phyloP scores from a whole-genome alignment of 2,888 invertebrate genomes.

The Allygus modestus region DNA sequence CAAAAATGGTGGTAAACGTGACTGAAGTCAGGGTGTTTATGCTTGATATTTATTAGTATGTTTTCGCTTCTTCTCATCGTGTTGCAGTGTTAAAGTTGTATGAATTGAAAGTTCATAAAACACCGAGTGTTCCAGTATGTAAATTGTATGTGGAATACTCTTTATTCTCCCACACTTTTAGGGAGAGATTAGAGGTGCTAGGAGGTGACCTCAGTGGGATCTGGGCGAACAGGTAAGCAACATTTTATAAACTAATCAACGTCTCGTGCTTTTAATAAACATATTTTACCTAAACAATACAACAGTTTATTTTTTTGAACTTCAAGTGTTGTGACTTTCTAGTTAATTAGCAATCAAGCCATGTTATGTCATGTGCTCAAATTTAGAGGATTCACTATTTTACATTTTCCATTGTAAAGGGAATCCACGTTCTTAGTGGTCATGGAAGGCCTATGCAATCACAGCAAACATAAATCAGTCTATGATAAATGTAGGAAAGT shows the following conservation, averaged over 20 bases:
- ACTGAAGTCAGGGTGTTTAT: background rate
- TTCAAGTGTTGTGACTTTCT: no score
- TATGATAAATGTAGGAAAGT: no score
- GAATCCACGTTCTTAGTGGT: no score
- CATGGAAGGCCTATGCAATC: no score
- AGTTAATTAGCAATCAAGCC: no score
- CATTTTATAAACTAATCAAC: background rate
- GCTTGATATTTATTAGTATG: background rate
- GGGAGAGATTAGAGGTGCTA: constrained; percentile 62
- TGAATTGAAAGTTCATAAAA: background rate
- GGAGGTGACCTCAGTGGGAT: constrained; percentile 64
- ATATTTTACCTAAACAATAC: no score
- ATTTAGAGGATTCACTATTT: no score
- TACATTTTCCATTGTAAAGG: no score
- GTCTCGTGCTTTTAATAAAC: background rate
- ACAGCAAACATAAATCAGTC: no score
- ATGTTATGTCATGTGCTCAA: no score
- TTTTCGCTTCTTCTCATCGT: background rate
- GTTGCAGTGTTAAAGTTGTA: constrained; percentile 8
- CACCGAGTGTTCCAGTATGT: background rate
- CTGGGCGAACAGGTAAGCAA: constrained; percentile 54
- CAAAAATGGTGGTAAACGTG: constrained; percentile 54
- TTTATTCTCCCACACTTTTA: constrained; percentile 35
- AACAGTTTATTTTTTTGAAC: no score
- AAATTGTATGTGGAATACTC: background rate